Evolutionary conservation across 2,888 invertebrate genomes (phyloP).

Genomic region (Morpho deidamia): DNA sequence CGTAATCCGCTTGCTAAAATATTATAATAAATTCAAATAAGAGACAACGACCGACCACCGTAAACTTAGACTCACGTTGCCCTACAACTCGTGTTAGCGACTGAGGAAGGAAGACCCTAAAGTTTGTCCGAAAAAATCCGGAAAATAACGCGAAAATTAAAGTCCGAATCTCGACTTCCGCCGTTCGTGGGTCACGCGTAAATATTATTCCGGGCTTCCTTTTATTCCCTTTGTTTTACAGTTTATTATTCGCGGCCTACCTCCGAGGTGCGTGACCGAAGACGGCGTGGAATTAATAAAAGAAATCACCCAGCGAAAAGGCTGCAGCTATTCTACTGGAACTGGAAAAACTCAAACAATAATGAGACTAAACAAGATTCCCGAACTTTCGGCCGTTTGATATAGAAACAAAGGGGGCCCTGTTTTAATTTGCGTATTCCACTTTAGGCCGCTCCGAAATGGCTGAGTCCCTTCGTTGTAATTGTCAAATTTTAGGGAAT

Average conservation of each 20-base stretch:
- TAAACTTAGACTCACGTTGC: constrained; percentile 49
- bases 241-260: constrained; percentile 60
- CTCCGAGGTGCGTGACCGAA: constrained; percentile 32
- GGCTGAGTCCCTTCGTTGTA: constrained; percentile 50
- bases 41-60: constrained; percentile 51
- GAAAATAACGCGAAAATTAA: constrained; percentile 58
- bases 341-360: constrained; percentile 36
- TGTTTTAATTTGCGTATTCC: constrained; percentile 53
- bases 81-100: constrained; percentile 57
- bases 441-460: constrained; percentile 33
- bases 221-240: constrained; percentile 68
- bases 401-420: constrained; percentile 52
- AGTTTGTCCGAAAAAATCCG: constrained; percentile 45
- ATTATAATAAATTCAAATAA: constrained; percentile 60
- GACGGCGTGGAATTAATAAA: constrained; percentile 28
- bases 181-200: constrained; percentile 49
- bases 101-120: constrained; percentile 65
- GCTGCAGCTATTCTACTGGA: constrained; percentile 14
- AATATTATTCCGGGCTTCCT: constrained; percentile 68
- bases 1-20: constrained; percentile 48
- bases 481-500: constrained; percentile 62
- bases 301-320: constrained; percentile 25
- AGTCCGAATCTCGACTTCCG: constrained; percentile 63
- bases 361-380: constrained; percentile 59
- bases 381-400: constrained; percentile 49